Conservation (phyloP, 2,888 invertebrate species). For the Pelosia muscerda region DNA sequence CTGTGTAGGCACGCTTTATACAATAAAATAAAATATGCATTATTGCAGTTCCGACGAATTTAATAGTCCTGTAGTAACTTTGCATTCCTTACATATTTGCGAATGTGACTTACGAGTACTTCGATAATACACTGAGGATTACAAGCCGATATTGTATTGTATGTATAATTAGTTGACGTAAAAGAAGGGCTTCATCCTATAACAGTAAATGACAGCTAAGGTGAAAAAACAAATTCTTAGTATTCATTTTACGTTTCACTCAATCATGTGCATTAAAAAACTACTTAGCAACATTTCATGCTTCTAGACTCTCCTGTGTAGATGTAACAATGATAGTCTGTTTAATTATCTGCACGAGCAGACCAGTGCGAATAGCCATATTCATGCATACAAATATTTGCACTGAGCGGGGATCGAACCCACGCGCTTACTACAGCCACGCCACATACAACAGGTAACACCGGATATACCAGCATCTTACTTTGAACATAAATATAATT, state of each 20-base stretch:
- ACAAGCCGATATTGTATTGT: background rate
- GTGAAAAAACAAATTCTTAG: background rate
- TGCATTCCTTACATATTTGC: background rate
- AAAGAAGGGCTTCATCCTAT: background rate
- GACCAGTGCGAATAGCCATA: no score
- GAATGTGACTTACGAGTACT: background rate
- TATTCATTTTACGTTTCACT: background rate
- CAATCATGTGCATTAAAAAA: background rate
- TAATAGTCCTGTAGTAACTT: no score
- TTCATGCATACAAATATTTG: no score
- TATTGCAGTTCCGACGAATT: no score
- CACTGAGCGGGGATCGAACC: no score
- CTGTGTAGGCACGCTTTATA: no score
- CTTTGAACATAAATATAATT: no score
- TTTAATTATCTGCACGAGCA: background rate
- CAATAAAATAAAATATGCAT: no score
- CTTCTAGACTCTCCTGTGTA: background rate
- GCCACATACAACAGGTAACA: no score
- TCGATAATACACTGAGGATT: background rate
- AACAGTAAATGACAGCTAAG: slow-evolving; percentile 3
- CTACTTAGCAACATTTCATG: background rate
- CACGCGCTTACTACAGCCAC: no score
- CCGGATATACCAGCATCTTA: no score
- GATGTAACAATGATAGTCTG: background rate
- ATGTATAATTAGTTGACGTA: background rate